Percentiles rank a stretch among this genome's conserved stretches.
Conservation (phyloP, 2,797 vertebrate species). For the Tamandua tetradactyla region DNA sequence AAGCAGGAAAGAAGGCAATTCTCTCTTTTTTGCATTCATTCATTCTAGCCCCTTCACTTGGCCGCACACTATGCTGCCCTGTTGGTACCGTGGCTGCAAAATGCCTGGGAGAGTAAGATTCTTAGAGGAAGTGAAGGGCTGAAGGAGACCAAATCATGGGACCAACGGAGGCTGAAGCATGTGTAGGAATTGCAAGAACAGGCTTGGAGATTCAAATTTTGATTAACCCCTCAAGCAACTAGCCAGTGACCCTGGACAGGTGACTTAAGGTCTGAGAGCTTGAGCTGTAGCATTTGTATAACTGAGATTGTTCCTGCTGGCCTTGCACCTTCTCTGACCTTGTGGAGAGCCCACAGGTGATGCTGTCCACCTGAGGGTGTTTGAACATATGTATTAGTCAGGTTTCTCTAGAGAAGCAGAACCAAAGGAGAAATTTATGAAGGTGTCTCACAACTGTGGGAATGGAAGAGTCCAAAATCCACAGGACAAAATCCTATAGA, state of each 20-base stretch:
- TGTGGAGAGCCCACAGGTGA: fast-evolving
- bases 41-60: background rate
- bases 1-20: background rate
- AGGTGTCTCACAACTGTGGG: too few species aligned
- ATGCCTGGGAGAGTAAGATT: fast-evolving
- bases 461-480: too few species aligned
- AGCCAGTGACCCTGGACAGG: background rate
- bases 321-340: background rate
- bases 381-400: fast-evolving
- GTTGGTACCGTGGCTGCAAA: background rate
- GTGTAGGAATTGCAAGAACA: background rate
- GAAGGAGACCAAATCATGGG: fast-evolving
- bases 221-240: too few species aligned
- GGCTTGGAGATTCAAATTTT: background rate
- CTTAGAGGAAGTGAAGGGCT: background rate
- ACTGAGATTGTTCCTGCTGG: background rate
- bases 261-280: background rate
- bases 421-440: too few species aligned
- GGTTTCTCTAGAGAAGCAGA: too few species aligned
- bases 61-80: background rate
- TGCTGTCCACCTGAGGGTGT: fast-evolving
- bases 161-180: background rate
- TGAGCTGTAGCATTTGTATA: background rate
- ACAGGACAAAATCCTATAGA: too few species aligned
- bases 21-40: background rate